phyloP scores from a whole-genome alignment of 1,140 invertebrate species.

The Tetranychus urticae region DNA sequence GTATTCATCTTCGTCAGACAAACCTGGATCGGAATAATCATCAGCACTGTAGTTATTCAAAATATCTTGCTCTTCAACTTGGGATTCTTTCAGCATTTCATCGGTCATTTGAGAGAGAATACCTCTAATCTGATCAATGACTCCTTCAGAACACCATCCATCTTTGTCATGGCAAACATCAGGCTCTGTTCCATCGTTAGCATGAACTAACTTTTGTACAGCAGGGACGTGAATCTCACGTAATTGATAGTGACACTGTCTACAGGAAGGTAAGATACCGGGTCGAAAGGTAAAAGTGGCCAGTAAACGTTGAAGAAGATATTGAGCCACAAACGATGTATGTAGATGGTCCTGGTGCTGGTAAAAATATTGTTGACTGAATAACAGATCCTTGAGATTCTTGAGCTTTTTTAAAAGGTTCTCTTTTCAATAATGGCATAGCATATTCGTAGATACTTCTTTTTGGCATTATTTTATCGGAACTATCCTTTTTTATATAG shows the following conservation, averaged over 20 bases:
- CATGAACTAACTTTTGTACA: constrained; percentile 48
- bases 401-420: neutral
- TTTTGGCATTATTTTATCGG: neutral
- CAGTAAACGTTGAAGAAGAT: neutral
- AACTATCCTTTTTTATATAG: neutral
- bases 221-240: constrained; percentile 61
- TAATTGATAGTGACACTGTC: constrained; percentile 30
- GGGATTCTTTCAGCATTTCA: neutral
- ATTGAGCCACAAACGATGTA: no score
- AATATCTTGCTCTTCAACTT: neutral
- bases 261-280: constrained; percentile 10
- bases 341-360: neutral
- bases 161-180: constrained; percentile 13
- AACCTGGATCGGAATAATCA: neutral
- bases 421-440: neutral
- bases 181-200: constrained; percentile 11
- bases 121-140: constrained; percentile 10
- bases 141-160: constrained; percentile 14
- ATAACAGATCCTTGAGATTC: neutral
- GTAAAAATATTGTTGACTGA: neutral
- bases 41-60: neutral
- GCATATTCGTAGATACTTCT: neutral
- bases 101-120: constrained; percentile 1
- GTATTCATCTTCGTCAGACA: neutral
- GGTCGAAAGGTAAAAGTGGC: constrained; percentile 4